Percentiles rank a stretch among this genome's conserved stretches.
phyloP scores from a whole-genome alignment of 2,797 vertebrate species.

The Gallinago nigripennis region DNA sequence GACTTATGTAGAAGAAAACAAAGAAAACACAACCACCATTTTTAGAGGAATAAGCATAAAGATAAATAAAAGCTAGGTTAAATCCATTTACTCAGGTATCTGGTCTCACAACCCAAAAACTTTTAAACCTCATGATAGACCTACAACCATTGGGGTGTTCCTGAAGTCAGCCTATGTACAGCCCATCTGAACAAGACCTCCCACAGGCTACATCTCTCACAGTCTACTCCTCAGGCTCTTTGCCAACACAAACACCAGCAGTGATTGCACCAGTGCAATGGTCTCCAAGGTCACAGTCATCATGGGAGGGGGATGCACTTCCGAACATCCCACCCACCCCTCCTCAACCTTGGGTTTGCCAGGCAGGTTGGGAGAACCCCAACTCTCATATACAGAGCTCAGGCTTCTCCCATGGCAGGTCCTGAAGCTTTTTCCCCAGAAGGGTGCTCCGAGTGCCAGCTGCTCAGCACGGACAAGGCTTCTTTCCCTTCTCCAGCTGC shows the following conservation, averaged over 20 bases:
- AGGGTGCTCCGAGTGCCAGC: rapidly evolving
- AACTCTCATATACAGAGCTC: rapidly evolving
- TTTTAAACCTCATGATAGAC: not conserved
- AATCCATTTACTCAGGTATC: too few species aligned
- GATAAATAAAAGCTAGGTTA: not conserved
- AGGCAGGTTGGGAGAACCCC: not conserved
- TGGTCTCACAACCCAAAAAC: not conserved
- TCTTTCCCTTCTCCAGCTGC: not conserved
- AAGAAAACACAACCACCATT: not conserved
- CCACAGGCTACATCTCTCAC: not conserved
- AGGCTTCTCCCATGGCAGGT: not conserved
- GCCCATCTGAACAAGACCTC: not conserved
- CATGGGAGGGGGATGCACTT: rapidly evolving
- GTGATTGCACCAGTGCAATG: rapidly evolving
- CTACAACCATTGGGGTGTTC: not conserved
- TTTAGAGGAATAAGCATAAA: not conserved
- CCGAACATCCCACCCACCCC: too few species aligned
- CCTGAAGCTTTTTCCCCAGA: not conserved
- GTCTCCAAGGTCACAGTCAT: rapidly evolving
- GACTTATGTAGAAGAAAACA: not conserved
- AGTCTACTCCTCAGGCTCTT: not conserved
- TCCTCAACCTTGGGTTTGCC: not conserved
- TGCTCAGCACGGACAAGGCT: not conserved
- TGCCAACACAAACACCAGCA: not conserved
- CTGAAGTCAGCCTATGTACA: not conserved